These are phyloP conservation scores for Pachypanchax playfairii DNA, from an alignment of 2,113 vertebrate species.

Conservation along the genomic window DNA sequence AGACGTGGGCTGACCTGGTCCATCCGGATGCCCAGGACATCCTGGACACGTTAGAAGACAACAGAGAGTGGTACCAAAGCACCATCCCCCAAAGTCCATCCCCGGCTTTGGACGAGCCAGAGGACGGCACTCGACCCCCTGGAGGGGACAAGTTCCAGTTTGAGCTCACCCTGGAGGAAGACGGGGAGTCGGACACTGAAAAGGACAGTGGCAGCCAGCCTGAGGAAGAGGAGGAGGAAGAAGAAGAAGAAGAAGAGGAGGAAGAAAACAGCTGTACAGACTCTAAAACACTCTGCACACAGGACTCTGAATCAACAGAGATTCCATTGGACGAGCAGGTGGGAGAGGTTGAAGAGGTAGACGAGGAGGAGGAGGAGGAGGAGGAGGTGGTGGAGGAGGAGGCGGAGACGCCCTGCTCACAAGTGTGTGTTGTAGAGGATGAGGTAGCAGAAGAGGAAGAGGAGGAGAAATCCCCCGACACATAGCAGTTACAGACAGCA, in stretches of 20 bases:
- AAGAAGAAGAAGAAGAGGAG: slow-evolving; percentile 82
- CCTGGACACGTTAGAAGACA: slow-evolving; percentile 97
- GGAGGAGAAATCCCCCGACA: slow-evolving; percentile 81
- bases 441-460: slow-evolving; percentile 80
- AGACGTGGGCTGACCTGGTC: slow-evolving; percentile 98
- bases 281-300: slow-evolving; percentile 97
- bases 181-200: slow-evolving; percentile 94
- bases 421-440: slow-evolving; percentile 80
- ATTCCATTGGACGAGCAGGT: slow-evolving; percentile 93
- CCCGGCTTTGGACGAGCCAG: slow-evolving; percentile 89
- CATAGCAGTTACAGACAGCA: slow-evolving; percentile 85
- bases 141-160: slow-evolving; percentile 98
- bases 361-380: slow-evolving; percentile 75
- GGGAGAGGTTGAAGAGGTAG: slow-evolving; percentile 86
- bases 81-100: slow-evolving; percentile 99
- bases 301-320: slow-evolving; percentile 98
- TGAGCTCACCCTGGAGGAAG: slow-evolving; percentile 96
- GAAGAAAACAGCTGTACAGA: slow-evolving; percentile 96
- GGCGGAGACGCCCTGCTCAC: slow-evolving; percentile 78
- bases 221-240: slow-evolving; percentile 84
- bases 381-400: slow-evolving; percentile 75
- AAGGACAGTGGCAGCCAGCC: slow-evolving; percentile 97
- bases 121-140: slow-evolving; percentile 87
- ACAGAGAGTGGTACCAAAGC: slow-evolving; percentile 99
- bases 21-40: slow-evolving; percentile 98